Percentiles rank a stretch among this genome's conserved stretches.
phyloP scores from a whole-genome alignment of 2,797 vertebrate species.

The Macrochelys suwanniensis region DNA sequence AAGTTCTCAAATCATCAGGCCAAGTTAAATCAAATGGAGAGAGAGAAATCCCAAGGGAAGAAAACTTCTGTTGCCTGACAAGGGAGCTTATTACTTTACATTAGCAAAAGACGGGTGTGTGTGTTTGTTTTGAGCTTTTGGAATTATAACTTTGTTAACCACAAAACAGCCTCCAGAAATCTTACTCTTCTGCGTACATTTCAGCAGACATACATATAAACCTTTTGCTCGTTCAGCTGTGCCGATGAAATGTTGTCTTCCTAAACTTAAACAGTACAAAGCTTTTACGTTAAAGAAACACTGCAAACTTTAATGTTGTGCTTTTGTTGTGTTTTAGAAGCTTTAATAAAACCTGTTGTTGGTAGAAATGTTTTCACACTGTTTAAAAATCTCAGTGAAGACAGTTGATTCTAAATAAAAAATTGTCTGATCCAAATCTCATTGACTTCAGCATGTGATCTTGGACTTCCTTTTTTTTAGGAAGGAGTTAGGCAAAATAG shows the following conservation, averaged over 20 bases:
- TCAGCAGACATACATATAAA: not conserved
- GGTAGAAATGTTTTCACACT: conserved; percentile 7
- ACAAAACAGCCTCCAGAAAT: not conserved
- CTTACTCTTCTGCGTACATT: rapidly evolving
- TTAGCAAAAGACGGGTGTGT: not conserved
- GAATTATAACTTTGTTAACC: not conserved
- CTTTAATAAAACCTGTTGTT: not conserved
- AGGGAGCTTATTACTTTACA: not conserved
- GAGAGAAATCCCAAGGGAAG: not conserved
- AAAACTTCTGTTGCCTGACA: not conserved
- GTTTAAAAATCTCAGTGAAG: not conserved
- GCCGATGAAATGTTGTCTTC: not conserved
- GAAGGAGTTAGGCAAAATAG: not conserved
- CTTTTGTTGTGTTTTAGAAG: not conserved
- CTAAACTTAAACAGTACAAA: not conserved
- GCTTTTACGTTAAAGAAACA: not conserved
- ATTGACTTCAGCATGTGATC: not conserved
- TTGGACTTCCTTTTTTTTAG: not conserved
- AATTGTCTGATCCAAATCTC: not conserved
- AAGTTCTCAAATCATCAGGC: not conserved
- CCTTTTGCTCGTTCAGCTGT: not conserved
- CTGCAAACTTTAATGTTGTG: not conserved
- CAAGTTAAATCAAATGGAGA: not conserved
- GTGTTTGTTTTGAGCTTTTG: rapidly evolving
- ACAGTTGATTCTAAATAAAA: not conserved